Conservation (phyloP, 1,140 invertebrate genomes). For the Ctenoplectra terminalis region DNA sequence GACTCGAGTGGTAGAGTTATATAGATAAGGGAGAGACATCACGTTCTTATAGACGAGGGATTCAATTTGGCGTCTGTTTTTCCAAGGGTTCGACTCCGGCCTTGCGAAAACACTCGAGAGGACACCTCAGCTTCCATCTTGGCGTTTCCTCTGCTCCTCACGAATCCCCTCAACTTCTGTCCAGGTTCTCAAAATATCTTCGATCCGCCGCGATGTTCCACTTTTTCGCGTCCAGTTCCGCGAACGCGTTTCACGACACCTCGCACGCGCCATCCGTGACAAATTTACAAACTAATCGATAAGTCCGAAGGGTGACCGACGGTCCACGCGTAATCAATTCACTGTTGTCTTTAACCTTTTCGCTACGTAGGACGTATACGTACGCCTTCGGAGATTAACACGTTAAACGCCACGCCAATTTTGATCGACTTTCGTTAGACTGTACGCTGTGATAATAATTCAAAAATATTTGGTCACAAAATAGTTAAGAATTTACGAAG, state of each 20-base stretch:
- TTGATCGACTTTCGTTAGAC: too few relatives aligned
- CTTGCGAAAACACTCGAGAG: slow-evolving; percentile 82
- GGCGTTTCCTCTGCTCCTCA: slow-evolving; percentile 64
- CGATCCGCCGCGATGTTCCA: slow-evolving; percentile 56
- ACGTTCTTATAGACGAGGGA: slow-evolving; percentile 78
- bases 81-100: slow-evolving; percentile 83
- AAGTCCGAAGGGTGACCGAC: background rate
- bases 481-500: too few relatives aligned
- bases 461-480: too few relatives aligned
- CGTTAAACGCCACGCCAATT: too few relatives aligned
- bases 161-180: slow-evolving; percentile 49
- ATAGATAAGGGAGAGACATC: slow-evolving; percentile 71
- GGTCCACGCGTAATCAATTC: background rate
- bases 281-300: background rate
- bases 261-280: background rate
- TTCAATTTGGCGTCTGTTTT: slow-evolving; percentile 84
- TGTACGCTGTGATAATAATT: too few relatives aligned
- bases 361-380: too few relatives aligned
- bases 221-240: slow-evolving; percentile 34
- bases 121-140: slow-evolving; percentile 81
- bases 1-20: slow-evolving; percentile 58
- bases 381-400: too few relatives aligned
- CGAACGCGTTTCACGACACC: background rate
- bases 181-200: slow-evolving; percentile 68
- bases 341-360: too few relatives aligned